Percentiles rank a stretch among this genome's conserved stretches.
These are phyloP conservation scores for Ctena decussata DNA, from an alignment of 2,888 invertebrate species.

Conservation along the genomic window DNA sequence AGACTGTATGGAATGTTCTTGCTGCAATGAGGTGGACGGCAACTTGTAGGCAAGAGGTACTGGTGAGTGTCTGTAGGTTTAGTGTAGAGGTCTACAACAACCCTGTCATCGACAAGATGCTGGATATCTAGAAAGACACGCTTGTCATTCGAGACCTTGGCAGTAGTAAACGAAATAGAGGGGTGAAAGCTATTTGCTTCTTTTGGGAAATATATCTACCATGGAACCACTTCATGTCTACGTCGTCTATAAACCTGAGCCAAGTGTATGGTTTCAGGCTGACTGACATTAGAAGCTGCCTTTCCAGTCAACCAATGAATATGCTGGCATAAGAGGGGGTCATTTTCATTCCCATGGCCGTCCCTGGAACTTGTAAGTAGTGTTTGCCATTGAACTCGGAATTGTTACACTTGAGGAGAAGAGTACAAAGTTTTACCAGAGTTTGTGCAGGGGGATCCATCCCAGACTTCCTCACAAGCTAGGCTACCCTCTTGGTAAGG, in stretches of 20 bases:
- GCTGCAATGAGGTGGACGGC: too few relatives aligned
- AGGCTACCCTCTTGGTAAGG: constrained; percentile 33
- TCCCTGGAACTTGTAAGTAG: constrained; percentile 18
- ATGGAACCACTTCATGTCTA: too few relatives aligned
- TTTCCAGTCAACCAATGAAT: constrained; percentile 50
- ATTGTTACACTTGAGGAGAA: constrained; percentile 36
- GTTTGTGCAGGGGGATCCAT: neutral
- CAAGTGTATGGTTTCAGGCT: too few relatives aligned
- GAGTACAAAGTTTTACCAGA: constrained; percentile 19
- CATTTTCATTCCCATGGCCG: constrained; percentile 52
- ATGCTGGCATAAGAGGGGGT: constrained; percentile 48
- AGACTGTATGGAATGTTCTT: too few relatives aligned
- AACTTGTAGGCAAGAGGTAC: too few relatives aligned
- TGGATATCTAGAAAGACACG: constrained; percentile 10
- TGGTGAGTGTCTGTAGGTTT: too few relatives aligned
- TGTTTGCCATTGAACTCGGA: constrained; percentile 38
- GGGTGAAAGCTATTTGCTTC: neutral
- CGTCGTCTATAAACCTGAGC: too few relatives aligned
- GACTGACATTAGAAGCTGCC: too few relatives aligned
- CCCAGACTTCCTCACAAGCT: constrained; percentile 10
- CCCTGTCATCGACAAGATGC: neutral
- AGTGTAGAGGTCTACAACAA: too few relatives aligned
- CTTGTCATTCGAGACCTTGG: neutral
- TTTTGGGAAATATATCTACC: neutral
- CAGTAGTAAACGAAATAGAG: constrained; percentile 9